Percentiles rank a stretch among this genome's conserved stretches.
phyloP scores from a whole-genome alignment of 2,797 vertebrate species.

The Cetoscarus ocellatus region DNA sequence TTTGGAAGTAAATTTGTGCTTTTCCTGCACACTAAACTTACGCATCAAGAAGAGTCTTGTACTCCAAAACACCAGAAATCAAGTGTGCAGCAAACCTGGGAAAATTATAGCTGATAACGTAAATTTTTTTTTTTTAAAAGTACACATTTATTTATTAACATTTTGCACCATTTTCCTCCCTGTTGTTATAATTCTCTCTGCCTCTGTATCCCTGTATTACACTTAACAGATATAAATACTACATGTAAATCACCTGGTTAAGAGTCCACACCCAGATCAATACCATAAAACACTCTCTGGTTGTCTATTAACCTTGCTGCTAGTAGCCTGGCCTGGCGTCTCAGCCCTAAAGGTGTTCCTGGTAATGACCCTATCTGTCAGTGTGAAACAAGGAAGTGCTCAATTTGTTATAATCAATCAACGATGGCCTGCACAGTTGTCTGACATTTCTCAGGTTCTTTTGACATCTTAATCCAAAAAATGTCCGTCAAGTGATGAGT shows the following conservation, averaged over 20 bases:
- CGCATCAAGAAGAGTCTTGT: slow-evolving; percentile 94
- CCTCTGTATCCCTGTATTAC: slow-evolving; percentile 6
- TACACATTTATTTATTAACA: background rate
- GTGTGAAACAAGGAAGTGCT: slow-evolving; percentile 34
- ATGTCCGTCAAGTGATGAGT: background rate
- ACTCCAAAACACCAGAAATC: slow-evolving; percentile 94
- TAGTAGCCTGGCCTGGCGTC: slow-evolving; percentile 21
- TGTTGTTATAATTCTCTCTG: background rate
- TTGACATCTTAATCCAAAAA: background rate
- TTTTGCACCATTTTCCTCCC: background rate
- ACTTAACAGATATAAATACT: slow-evolving; percentile 24
- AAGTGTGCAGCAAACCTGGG: slow-evolving; percentile 94
- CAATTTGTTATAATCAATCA: slow-evolving; percentile 42
- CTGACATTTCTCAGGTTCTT: slow-evolving; percentile 25
- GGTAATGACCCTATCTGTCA: slow-evolving; percentile 66
- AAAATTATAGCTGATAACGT: slow-evolving; percentile 11
- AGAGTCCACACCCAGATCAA: slow-evolving; percentile 51
- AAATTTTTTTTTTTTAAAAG: background rate
- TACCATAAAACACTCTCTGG: slow-evolving; percentile 49
- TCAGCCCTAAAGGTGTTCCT: slow-evolving; percentile 32
- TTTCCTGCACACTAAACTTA: slow-evolving; percentile 79
- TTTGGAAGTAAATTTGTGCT: background rate
- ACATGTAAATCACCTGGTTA: slow-evolving; percentile 61
- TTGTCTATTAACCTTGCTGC: slow-evolving; percentile 45
- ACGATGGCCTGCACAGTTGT: slow-evolving; percentile 13